These are phyloP conservation scores for Isaurus tuberculatus DNA, from an alignment of 92 coral and sea anemone species.

Conservation along the genomic window DNA sequence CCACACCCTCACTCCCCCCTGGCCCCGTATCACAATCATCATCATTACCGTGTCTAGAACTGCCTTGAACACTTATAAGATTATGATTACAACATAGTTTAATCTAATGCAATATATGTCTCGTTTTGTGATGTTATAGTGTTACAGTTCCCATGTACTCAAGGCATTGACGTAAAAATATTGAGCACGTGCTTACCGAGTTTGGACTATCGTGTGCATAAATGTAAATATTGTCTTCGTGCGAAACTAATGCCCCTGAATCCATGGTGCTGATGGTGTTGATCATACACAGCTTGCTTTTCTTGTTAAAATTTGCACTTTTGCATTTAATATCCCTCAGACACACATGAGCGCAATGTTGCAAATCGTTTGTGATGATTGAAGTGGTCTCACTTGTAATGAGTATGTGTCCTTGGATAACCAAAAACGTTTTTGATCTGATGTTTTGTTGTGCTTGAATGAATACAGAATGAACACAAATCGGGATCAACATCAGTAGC, in stretches of 20 bases:
- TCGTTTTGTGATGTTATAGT: too few species aligned
- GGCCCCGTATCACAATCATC: too few species aligned
- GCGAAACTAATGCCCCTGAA: background rate
- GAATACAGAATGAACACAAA: background rate
- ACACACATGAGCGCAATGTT: constrained; percentile 11
- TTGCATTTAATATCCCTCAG: constrained; percentile 2
- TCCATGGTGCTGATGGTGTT: background rate
- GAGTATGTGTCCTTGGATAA: background rate
- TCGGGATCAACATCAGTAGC: background rate
- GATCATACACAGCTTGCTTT: background rate
- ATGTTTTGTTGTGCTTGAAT: background rate
- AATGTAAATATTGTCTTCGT: background rate
- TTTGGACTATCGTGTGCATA: background rate
- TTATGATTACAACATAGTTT: too few species aligned
- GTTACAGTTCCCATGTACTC: too few species aligned
- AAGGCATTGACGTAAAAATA: too few species aligned
- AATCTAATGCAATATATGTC: too few species aligned
- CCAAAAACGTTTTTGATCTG: constrained; percentile 14
- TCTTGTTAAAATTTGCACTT: constrained; percentile 24
- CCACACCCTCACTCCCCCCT: too few species aligned
- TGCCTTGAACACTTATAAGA: too few species aligned
- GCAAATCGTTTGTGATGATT: background rate
- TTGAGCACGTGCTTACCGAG: background rate
- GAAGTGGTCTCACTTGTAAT: background rate
- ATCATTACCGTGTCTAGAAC: too few species aligned